Base-by-base conservation (phyloP, 1,140 invertebrate genomes). In the Lepidurus packardi region DNA sequence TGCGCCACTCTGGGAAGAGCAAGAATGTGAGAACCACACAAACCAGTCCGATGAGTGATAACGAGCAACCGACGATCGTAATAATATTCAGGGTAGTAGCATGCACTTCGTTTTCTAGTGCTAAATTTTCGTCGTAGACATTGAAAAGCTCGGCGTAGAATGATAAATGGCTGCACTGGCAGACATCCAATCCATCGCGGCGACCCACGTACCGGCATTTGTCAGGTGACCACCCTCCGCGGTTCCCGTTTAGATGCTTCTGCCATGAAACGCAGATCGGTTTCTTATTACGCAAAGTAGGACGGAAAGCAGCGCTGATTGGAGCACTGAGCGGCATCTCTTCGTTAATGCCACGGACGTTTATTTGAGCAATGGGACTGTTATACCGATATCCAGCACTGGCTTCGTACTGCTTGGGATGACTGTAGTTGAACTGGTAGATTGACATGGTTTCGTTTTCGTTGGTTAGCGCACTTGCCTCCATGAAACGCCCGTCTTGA, bases 1-100 rank as follows among this genome's bases (percentile, higher is more conserved):
- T 80, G 16, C 82, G 75, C 82, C 82, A 83, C 45, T 83, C 82
- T 78, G 79, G 81, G 77, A 82, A 83, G 6, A 82, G 21, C 16
- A 80, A 65, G 78, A 82, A 83, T 6, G 82, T 83, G 9, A 79
- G 42, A 43, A 83, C 81, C 24, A 82, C 82, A 24, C 83, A 53
- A 21, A 80, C 44, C 9, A 83, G 80, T 5, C 82, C 82, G 3
- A 82, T 42, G 13, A 83, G 80, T 10, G 82, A 83, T 0, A 82
- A 73, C 1, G 74, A 21, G 77, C 81, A 81, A 7, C 82, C 82
- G 44, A 83, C 77, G 9, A 80, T 79, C 6, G 82, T 82, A 43
- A 83, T 82, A 10, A 81, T 44, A 42, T 81, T 78, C 6, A 83
- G 80, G 16, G 76, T 75, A 11, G 78, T 11, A 16, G 45, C 73